Evolutionary conservation across 2,797 vertebrate species (phyloP), one percentile per base, ranked within the genome.

Genomic region (Moxostoma hubbsi): DNA sequence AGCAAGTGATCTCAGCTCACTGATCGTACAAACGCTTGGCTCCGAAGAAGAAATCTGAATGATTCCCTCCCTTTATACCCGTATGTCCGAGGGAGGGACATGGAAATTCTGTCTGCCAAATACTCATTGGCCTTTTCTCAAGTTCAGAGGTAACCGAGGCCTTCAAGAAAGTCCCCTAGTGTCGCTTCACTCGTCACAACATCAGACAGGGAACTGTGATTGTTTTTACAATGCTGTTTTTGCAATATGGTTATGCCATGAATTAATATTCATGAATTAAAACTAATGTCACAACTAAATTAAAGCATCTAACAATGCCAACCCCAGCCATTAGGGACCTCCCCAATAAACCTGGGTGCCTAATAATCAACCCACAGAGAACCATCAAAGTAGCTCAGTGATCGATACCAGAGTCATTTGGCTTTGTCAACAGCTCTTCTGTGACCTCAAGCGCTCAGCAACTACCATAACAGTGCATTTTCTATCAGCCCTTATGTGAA

Each of bases 371-470:
- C 61, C 5, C 9, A 71, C 53, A 47, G 66, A 82, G 59, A 75
- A 75, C 9, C 64, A 53, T 77, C 63, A 61, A 64, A 72, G 54
- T 50, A 73, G 69, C 45, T 18, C 45, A 1, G 24, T 18, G 5
- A 83, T 79, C 58, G 72, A 77, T 43, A 46, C 55, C 70, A 55
- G 13, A 73, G 63, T 43, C 50, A 46, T 81, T 75, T 79, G 58
- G 82, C 69, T 65, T 63, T 77, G 70, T 85, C 76, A 80, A 81
- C 82, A 43, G 59, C 50, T 82, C 16, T 3, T 68, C 47, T 10
- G 66, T 66, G 82, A 55, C 68, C 61, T 45, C 69, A 46, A 68
- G 65, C 69, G 65, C 9, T n/a, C 67, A 43, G 51, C 50, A 66
- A 68, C 75, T 65, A 76, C 58, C 75, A 73, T 65, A 24, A 18